Conservation (phyloP, 2,113 vertebrate genomes). For the Passer montanus region DNA sequence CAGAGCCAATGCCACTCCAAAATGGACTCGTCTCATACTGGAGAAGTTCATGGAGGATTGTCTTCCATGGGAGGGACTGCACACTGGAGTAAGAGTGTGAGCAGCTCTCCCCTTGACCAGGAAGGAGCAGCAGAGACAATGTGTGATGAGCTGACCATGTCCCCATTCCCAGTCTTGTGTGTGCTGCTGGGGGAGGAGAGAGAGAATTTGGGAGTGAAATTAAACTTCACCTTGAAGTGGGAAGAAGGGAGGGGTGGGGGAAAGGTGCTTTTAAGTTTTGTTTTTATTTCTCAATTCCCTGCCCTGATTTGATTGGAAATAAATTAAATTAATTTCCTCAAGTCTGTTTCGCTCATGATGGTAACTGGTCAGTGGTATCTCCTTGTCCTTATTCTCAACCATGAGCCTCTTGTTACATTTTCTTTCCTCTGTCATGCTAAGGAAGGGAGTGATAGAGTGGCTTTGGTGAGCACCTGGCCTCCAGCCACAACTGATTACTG, state of each 20-base stretch:
- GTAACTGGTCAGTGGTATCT: not conserved
- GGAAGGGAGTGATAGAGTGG: not conserved
- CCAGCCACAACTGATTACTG: not conserved
- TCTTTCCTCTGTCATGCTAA: not conserved
- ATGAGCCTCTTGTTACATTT: not conserved
- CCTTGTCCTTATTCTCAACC: not conserved
- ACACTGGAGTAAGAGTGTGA: not conserved
- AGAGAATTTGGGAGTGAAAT: not conserved
- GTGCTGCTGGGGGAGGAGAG: accelerated
- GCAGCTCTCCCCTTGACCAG: not conserved
- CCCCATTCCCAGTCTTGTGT: not conserved
- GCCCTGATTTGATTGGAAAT: not conserved
- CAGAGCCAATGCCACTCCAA: not conserved
- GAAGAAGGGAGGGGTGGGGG: not conserved
- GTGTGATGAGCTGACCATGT: accelerated
- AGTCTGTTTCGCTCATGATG: not conserved
- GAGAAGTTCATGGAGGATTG: not conserved
- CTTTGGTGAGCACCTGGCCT: not conserved
- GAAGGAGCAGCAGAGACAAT: not conserved
- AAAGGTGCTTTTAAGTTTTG: not conserved
- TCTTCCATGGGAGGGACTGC: not conserved
- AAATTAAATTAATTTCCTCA: not conserved
- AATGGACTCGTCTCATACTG: not conserved
- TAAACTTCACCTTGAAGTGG: not conserved
- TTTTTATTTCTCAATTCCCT: not conserved